A percentile compares a stretch with the other conserved stretches of the same genome.
Conservation (phyloP, 2,888 invertebrate genomes). For the Neuroscelio doddi region DNA sequence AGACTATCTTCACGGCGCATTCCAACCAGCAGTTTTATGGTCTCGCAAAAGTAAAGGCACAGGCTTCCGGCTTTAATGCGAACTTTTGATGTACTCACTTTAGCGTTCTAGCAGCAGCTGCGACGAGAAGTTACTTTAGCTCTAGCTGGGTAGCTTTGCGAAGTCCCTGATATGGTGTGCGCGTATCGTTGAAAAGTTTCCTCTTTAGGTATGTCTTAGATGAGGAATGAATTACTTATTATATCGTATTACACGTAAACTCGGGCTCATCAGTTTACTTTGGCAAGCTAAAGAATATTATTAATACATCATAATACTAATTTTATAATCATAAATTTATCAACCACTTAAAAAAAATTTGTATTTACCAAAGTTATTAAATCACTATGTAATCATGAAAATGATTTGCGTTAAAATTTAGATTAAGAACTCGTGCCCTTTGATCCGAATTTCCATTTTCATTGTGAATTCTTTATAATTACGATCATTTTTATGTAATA, state of each 20-base stretch:
- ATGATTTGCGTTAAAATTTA: too few species aligned
- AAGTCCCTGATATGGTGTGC: slow-evolving; percentile 40
- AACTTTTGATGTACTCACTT: slow-evolving; percentile 62
- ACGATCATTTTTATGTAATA: too few species aligned
- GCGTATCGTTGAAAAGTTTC: slow-evolving; percentile 51
- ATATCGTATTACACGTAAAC: slow-evolving; percentile 29
- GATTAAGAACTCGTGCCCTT: too few species aligned
- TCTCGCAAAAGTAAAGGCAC: slow-evolving; percentile 55
- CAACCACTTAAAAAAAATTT: too few species aligned
- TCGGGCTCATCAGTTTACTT: slow-evolving; percentile 34
- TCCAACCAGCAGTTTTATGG: slow-evolving; percentile 58
- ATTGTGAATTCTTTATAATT: too few species aligned
- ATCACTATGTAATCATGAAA: too few species aligned
- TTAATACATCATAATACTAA: too few species aligned
- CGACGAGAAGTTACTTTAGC: slow-evolving; percentile 54
- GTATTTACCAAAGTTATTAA: too few species aligned
- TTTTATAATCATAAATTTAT: too few species aligned
- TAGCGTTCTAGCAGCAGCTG: slow-evolving; percentile 51
- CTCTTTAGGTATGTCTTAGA: slow-evolving; percentile 45
- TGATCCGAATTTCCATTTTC: too few species aligned
- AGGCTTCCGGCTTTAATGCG: slow-evolving; percentile 55
- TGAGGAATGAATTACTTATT: slow-evolving; percentile 41
- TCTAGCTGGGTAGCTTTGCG: slow-evolving; percentile 45
- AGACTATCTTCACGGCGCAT: slow-evolving; percentile 54
- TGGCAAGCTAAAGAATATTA: slow-evolving; percentile 4